Percentiles rank a stretch among this genome's conserved stretches.
Evolutionary conservation across 2,113 vertebrate genomes (phyloP).

Genomic region (Rhinichthys klamathensis): DNA sequence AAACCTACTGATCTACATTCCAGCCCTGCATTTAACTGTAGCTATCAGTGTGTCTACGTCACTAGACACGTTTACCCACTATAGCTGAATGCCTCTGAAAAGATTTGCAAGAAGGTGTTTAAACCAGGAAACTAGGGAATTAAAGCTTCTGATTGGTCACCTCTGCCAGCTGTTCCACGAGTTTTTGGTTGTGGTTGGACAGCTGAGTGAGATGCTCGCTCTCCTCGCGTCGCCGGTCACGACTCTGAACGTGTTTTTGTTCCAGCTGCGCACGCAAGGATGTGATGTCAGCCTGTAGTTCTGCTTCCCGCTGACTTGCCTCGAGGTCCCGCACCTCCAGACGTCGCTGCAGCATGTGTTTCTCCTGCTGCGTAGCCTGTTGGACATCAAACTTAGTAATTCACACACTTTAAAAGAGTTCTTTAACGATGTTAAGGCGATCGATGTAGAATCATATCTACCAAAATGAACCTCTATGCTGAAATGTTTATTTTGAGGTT

Average conservation of each 20-base stretch:
- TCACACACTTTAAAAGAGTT: constrained; percentile 5
- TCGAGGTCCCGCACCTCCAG: constrained; percentile 72
- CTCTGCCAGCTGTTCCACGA: constrained; percentile 82
- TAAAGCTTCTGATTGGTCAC: constrained; percentile 56
- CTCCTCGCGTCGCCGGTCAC: constrained; percentile 72
- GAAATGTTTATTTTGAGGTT: not conserved
- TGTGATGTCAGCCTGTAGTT: constrained; percentile 70
- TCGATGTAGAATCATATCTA: not conserved
- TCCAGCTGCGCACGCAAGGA: constrained; percentile 68
- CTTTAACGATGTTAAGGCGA: not conserved
- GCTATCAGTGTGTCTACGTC: constrained; percentile 19
- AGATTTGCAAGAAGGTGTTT: not conserved
- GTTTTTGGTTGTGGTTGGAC: constrained; percentile 77
- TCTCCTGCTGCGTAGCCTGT: constrained; percentile 76
- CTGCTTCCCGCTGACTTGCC: constrained; percentile 71
- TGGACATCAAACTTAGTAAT: constrained; percentile 27
- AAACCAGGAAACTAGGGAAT: not conserved
- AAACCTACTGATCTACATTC: constrained; percentile 70
- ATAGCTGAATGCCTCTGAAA: not conserved
- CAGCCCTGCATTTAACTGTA: not conserved
- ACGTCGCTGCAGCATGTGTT: constrained; percentile 71
- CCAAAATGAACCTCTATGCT: not conserved
- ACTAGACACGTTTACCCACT: constrained; percentile 6
- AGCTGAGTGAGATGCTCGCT: constrained; percentile 74
- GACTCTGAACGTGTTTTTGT: constrained; percentile 67